Percentiles rank a stretch among this genome's conserved stretches.
These are phyloP conservation scores for Todus mexicanus DNA, from an alignment of 2,797 vertebrate genomes.

Conservation along the genomic window DNA sequence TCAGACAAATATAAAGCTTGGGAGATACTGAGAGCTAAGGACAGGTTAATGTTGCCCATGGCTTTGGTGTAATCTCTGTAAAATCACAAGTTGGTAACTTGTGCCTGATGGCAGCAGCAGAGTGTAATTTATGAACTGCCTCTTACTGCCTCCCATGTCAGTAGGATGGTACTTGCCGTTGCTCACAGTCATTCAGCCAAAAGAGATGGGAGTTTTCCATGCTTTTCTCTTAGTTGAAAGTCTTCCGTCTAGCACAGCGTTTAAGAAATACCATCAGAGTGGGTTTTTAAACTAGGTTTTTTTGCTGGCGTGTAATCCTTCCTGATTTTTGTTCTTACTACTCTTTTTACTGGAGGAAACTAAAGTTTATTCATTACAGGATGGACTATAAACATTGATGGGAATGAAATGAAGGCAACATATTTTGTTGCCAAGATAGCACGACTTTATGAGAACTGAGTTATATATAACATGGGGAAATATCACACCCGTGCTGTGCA, in stretches of 20 bases:
- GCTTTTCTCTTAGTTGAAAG: constrained; percentile 6
- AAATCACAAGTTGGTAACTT: not conserved
- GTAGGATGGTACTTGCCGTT: not conserved
- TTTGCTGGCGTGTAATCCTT: not conserved
- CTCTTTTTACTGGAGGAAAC: not conserved
- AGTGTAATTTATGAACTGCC: constrained; percentile 14
- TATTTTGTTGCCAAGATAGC: not conserved
- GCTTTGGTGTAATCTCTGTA: not conserved
- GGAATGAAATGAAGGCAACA: not conserved
- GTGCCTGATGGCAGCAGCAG: not conserved
- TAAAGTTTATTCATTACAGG: not conserved
- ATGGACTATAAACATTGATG: not conserved
- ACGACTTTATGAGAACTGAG: not conserved
- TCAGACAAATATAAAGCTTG: not conserved
- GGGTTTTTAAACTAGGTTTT: not conserved
- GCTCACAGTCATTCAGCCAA: not conserved
- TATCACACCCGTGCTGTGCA: not conserved
- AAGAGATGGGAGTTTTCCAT: constrained; percentile 11
- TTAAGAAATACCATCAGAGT: constrained; percentile 14
- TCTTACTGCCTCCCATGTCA: not conserved
- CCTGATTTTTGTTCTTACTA: not conserved
- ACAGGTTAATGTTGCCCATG: not conserved
- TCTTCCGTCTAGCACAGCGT: not conserved
- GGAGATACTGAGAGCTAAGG: not conserved
- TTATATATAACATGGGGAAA: not conserved